Percentiles rank a stretch among this genome's conserved stretches.
Evolutionary conservation across 1,140 invertebrate genomes (phyloP).

Genomic region (Drosophila pseudoobscura): DNA sequence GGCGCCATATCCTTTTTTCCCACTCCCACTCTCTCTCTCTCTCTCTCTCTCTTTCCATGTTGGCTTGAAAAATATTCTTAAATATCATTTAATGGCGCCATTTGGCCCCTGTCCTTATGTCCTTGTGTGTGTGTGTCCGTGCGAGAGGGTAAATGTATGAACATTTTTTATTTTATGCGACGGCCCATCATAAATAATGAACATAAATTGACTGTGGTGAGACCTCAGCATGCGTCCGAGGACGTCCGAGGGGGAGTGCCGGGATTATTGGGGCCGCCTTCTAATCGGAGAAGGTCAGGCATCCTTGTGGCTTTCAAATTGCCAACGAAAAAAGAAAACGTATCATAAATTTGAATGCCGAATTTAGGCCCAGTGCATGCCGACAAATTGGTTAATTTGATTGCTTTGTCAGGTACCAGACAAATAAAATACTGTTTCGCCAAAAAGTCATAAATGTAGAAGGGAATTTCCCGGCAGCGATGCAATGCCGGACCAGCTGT

Average conservation of each 20-base stretch:
- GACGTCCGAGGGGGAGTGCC: neutral
- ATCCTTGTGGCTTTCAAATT: conserved; percentile 22
- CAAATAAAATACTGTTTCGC: conserved; percentile 15
- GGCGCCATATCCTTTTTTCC: neutral
- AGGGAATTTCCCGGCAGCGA: neutral
- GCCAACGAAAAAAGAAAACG: neutral
- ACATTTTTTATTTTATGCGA: conserved; percentile 54
- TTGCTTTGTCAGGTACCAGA: conserved; percentile 40
- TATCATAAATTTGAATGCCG: conserved; percentile 50
- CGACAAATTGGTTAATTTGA: conserved; percentile 57
- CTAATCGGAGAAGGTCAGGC: conserved; percentile 47
- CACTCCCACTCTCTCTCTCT: no score
- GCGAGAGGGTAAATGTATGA: conserved; percentile 23
- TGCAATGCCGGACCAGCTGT: no score
- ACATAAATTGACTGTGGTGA: conserved; percentile 51
- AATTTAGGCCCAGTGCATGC: conserved; percentile 31
- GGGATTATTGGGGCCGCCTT: conserved; percentile 32
- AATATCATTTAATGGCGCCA: conserved; percentile 48
- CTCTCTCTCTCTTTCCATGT: neutral
- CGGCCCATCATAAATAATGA: conserved; percentile 61
- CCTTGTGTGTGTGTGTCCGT: conserved; percentile 3
- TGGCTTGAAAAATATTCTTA: conserved; percentile 50
- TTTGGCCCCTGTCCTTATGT: conserved; percentile 22
- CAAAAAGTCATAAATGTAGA: conserved; percentile 18
- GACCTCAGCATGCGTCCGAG: conserved; percentile 30